Evolutionary conservation across 2,888 invertebrate genomes (phyloP).

Genomic region (Thumatha senex): DNA sequence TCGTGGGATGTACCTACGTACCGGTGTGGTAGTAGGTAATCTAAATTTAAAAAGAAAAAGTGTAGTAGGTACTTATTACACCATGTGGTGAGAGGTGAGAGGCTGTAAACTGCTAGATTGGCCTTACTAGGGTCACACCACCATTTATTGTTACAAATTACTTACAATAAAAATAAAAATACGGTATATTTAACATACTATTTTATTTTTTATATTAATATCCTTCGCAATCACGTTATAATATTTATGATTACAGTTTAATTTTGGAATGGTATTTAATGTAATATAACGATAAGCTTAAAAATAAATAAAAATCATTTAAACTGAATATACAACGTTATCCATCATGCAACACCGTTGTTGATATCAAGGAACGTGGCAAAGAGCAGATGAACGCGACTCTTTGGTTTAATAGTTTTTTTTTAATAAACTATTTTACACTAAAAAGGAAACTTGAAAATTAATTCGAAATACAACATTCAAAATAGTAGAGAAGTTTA

Average conservation of each 20-base stretch:
- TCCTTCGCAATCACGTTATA: conserved; percentile 72
- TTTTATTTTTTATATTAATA: conserved; percentile 75
- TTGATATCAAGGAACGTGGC: conserved; percentile 59
- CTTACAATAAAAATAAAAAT: conserved; percentile 24
- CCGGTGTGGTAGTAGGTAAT: too few species aligned
- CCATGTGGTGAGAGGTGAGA: too few species aligned
- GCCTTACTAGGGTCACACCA: too few species aligned
- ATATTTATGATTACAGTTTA: conserved; percentile 77
- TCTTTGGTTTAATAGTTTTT: conserved; percentile 75
- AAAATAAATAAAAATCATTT: conserved; percentile 76
- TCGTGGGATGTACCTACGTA: too few species aligned
- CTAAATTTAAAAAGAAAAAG: too few species aligned
- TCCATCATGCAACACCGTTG: conserved; percentile 61
- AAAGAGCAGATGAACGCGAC: conserved; percentile 74
- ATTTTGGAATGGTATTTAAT: conserved; percentile 80
- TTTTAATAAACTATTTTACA: conserved; percentile 42
- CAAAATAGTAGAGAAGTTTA: conserved; percentile 26
- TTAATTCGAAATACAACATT: conserved; percentile 26
- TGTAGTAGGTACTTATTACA: too few species aligned
- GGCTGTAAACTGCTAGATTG: too few species aligned
- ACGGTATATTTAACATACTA: conserved; percentile 59
- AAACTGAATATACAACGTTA: conserved; percentile 52
- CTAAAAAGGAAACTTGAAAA: conserved; percentile 40
- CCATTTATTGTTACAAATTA: too few species aligned
- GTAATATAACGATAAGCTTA: conserved; percentile 75